phyloP scores from a whole-genome alignment of 53 echinoderm and acorn worm genomes.

The Glandiceps talaboti region DNA sequence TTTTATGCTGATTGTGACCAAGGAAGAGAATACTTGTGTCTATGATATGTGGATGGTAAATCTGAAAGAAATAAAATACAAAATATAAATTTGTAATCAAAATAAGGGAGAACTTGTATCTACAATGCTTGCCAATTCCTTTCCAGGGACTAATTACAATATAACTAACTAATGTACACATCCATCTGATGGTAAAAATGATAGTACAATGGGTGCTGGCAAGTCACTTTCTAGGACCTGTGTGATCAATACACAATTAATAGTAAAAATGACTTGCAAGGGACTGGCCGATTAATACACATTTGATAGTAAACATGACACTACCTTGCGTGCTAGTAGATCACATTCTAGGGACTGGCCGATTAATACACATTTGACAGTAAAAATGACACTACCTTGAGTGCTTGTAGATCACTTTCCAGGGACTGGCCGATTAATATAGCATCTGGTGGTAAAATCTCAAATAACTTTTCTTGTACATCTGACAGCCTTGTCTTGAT shows the following conservation, averaged over 20 bases:
- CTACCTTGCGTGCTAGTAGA: constrained; percentile 76
- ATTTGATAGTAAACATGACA: too few relatives aligned
- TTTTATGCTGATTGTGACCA: constrained; percentile 20
- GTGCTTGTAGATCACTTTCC: constrained; percentile 77
- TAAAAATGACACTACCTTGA: constrained; percentile 49
- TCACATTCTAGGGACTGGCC: constrained; percentile 94
- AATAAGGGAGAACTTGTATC: too few relatives aligned
- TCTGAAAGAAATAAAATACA: too few relatives aligned
- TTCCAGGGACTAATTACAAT: too few relatives aligned
- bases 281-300: constrained; percentile 85
- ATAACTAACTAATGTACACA: too few relatives aligned
- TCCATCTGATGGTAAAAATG: too few relatives aligned
- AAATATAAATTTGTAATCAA: too few relatives aligned
- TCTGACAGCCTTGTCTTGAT: constrained; percentile 45
- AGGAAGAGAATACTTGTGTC: constrained; percentile 84
- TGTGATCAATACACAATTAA: too few relatives aligned
- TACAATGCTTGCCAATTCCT: too few relatives aligned
- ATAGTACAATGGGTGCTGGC: constrained; percentile 69
- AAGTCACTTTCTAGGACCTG: constrained; percentile 90
- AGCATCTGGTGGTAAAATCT: constrained; percentile 48
- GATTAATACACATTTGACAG: constrained; percentile 43
- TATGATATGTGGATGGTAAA: constrained; percentile 67
- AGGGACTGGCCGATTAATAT: constrained; percentile 88
- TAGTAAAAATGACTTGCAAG: too few relatives aligned
- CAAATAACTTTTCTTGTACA: constrained; percentile 48